Evolutionary conservation across 2,797 vertebrate species (phyloP).

Genomic region (Acipenser transmontanus): DNA sequence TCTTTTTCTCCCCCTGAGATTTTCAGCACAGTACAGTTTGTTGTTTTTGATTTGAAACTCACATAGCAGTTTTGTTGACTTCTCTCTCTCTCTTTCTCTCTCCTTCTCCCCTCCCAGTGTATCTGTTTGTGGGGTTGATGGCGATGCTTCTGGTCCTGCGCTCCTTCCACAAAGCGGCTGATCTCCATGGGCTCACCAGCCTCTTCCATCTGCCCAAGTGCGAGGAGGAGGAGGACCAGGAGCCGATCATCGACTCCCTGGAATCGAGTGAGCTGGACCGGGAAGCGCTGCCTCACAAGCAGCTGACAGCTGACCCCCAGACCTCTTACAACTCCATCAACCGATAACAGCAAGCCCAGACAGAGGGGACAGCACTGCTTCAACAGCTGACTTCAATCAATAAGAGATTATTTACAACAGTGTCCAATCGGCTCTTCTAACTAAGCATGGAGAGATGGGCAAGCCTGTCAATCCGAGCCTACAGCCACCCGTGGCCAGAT

Average conservation of each 20-base stretch:
- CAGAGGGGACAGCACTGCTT: too few species aligned
- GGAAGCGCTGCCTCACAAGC: slow-evolving; percentile 27
- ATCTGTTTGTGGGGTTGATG: slow-evolving; percentile 68
- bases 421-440: too few species aligned
- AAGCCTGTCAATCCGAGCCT: too few species aligned
- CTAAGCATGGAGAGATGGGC: too few species aligned
- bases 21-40: neutral
- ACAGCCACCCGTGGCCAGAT: too few species aligned
- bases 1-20: too few species aligned
- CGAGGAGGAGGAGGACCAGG: slow-evolving; percentile 46
- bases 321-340: slow-evolving; percentile 58
- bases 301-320: slow-evolving; percentile 44
- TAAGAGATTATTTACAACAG: too few species aligned
- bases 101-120: slow-evolving; percentile 43
- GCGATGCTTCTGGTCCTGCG: slow-evolving; percentile 78
- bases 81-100: too few species aligned
- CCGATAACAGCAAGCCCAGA: slow-evolving; percentile 18
- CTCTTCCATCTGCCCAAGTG: slow-evolving; percentile 59
- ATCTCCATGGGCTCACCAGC: slow-evolving; percentile 64
- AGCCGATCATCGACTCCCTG: slow-evolving; percentile 42
- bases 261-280: neutral
- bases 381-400: too few species aligned
- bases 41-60: neutral
- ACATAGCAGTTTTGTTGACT: too few species aligned
- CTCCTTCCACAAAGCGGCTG: slow-evolving; percentile 70